Evolutionary conservation across 2,113 vertebrate genomes (phyloP).

Genomic region (Proterorhinus semilunaris): DNA sequence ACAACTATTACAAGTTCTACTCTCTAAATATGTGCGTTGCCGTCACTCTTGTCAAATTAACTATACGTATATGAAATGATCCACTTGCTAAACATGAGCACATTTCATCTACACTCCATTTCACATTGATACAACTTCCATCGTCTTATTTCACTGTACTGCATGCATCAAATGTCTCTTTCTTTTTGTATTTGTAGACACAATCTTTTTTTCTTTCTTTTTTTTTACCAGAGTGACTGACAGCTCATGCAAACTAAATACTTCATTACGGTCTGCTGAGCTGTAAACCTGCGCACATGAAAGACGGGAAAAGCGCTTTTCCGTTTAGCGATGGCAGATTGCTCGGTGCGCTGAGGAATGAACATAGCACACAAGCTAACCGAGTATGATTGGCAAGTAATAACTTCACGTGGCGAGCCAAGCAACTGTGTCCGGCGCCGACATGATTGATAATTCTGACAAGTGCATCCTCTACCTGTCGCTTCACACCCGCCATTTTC

Average conservation of each 20-base stretch:
- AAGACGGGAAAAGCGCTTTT: conserved; percentile 5
- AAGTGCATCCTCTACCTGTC: conserved; percentile 34
- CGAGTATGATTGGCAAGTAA: conserved; percentile 49
- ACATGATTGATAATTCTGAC: conserved; percentile 55
- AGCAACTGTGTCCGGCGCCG: conserved; percentile 33
- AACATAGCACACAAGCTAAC: conserved; percentile 30
- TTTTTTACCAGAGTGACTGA: neutral
- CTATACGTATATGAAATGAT: no score
- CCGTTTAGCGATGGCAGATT: conserved; percentile 18
- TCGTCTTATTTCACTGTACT: neutral
- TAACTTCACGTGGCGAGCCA: conserved; percentile 36
- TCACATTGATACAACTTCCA: neutral
- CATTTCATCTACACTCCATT: neutral
- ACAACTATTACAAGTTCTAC: no score
- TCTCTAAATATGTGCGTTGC: neutral
- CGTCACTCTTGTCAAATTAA: neutral
- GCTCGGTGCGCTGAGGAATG: conserved; percentile 23
- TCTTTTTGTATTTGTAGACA: neutral
- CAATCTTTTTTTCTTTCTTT: neutral
- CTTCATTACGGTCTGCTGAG: conserved; percentile 2
- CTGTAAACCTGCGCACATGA: conserved; percentile 11
- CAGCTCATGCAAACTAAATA: conserved; percentile 8
- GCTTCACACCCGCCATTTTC: conserved; percentile 24
- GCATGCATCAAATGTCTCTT: neutral
- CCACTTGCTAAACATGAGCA: no score